Evolutionary conservation across 2,888 invertebrate species (phyloP).

Genomic region (Ochropleura leucogaster): DNA sequence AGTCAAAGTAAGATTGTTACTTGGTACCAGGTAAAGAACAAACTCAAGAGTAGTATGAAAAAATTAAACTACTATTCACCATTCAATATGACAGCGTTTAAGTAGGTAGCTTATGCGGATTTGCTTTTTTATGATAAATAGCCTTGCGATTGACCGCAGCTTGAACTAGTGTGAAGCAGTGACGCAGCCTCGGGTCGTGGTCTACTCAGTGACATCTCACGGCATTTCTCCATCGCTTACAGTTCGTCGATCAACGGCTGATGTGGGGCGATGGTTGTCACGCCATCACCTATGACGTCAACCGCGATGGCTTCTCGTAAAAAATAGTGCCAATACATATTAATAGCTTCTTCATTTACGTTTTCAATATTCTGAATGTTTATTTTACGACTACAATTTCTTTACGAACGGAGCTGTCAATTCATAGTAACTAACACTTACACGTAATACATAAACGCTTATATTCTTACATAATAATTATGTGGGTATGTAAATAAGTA

Average conservation of each 20-base stretch:
- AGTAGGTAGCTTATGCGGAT: neutral
- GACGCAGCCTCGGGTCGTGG: too few species aligned
- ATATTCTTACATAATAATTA: slow-evolving; percentile 43
- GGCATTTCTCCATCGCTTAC: neutral
- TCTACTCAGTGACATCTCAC: too few species aligned
- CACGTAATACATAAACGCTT: slow-evolving; percentile 26
- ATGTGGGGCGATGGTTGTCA: neutral
- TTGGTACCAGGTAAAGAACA: neutral
- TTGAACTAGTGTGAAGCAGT: too few species aligned
- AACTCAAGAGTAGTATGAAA: too few species aligned
- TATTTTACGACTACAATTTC: slow-evolving; percentile 1
- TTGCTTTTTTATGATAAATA: neutral
- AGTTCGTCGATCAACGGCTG: neutral
- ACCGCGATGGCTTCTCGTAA: neutral
- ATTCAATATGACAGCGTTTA: neutral
- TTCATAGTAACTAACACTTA: slow-evolving; percentile 13
- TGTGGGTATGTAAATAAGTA: slow-evolving; percentile 22
- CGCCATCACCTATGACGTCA: neutral
- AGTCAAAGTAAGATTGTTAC: slow-evolving; percentile 8
- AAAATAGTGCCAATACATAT: neutral
- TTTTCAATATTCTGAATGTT: neutral
- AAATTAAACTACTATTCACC: neutral
- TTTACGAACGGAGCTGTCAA: neutral
- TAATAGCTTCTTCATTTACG: neutral
- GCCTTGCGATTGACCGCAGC: too few species aligned